Evolutionary conservation across 2,888 invertebrate genomes (phyloP).

Genomic region (Melitaea athalia): DNA sequence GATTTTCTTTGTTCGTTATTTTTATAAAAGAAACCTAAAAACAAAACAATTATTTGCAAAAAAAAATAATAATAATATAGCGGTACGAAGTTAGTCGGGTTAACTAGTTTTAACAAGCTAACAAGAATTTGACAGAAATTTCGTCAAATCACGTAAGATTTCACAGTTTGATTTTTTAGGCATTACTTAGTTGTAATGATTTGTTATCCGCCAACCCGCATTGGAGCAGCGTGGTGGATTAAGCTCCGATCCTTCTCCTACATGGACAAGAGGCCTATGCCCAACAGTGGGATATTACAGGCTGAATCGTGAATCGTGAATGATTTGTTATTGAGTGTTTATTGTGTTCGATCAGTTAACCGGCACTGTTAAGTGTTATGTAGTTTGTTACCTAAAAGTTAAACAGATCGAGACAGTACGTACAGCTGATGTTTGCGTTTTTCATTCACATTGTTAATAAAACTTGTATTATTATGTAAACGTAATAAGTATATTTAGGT

Average conservation of each 20-base stretch:
- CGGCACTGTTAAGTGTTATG: slow-evolving; percentile 4
- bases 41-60: no score
- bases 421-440: slow-evolving; percentile 12
- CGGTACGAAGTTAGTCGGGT: no score
- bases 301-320: no score
- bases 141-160: background rate
- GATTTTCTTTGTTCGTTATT: no score
- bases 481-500: background rate
- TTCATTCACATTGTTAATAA: slow-evolving; percentile 7
- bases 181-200: background rate
- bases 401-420: slow-evolving; percentile 32
- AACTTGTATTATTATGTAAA: slow-evolving; percentile 7
- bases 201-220: no score
- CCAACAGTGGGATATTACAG: no score
- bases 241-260: no score
- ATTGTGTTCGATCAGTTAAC: background rate
- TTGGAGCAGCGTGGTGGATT: no score
- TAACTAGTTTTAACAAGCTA: no score
- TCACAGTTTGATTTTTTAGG: background rate
- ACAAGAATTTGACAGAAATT: background rate
- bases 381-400: slow-evolving; percentile 31
- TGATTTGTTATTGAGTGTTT: background rate
- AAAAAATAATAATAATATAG: no score
- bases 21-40: no score
- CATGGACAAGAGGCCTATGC: no score